phyloP scores from a whole-genome alignment of 2,113 vertebrate species.

The Callaeas wilsoni region DNA sequence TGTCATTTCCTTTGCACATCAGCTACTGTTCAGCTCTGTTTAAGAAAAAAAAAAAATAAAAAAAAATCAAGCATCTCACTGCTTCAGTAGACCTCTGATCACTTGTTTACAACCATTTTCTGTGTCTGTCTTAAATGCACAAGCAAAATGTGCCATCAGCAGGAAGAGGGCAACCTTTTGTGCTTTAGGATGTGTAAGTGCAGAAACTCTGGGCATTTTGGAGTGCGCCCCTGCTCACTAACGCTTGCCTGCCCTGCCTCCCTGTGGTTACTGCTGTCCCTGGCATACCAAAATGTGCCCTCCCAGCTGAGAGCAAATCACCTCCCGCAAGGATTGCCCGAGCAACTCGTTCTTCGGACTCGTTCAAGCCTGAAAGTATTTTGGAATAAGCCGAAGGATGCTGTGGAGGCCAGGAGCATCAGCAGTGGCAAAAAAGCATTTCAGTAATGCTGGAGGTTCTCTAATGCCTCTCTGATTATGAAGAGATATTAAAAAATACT shows the following conservation, averaged over 20 bases:
- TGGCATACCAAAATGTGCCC: accelerated
- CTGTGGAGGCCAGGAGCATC: neutral
- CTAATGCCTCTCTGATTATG: neutral
- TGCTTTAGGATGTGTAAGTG: accelerated
- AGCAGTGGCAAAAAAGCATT: neutral
- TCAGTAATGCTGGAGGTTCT: neutral
- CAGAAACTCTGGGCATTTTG: neutral
- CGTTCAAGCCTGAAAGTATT: neutral
- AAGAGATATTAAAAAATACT: neutral
- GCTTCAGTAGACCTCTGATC: neutral
- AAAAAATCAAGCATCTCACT: too few species aligned
- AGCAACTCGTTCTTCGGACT: neutral
- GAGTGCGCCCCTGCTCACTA: accelerated
- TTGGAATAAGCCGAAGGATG: neutral
- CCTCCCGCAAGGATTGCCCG: neutral
- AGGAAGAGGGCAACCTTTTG: neutral
- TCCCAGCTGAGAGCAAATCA: neutral
- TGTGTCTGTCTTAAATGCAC: neutral
- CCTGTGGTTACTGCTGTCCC: neutral
- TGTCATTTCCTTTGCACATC: neutral
- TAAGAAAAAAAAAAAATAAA: neutral
- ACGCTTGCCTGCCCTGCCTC: neutral
- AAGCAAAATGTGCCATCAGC: neutral
- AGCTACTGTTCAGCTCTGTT: neutral
- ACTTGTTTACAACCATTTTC: neutral